Conservation (phyloP, 2,888 invertebrate species). For the Diarsia brunnea region DNA sequence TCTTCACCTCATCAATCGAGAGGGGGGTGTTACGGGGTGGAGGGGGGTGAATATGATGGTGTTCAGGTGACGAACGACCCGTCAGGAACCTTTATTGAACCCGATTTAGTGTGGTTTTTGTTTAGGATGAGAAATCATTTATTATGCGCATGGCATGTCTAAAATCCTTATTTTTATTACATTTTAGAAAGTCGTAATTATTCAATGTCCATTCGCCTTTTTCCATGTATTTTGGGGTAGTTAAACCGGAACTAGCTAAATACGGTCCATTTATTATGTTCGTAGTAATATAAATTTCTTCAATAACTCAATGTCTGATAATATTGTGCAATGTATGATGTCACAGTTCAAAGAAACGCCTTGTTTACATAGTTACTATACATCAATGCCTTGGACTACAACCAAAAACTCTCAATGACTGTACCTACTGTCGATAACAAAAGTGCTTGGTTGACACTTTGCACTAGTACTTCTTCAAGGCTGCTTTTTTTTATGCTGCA, state of each 20-base stretch:
- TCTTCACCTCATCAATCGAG: conserved; percentile 53
- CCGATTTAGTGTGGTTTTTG: conserved; percentile 37
- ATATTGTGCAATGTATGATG: background rate
- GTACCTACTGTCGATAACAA: background rate
- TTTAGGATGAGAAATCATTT: conserved; percentile 28
- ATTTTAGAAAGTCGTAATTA: background rate
- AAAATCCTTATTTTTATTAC: background rate
- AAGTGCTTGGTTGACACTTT: background rate
- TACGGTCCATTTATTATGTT: background rate
- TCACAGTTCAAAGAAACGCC: conserved; percentile 29
- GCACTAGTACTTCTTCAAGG: background rate
- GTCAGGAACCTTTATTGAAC: conserved; percentile 45
- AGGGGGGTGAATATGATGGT: conserved; percentile 41
- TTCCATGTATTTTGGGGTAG: background rate
- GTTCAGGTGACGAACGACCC: conserved; percentile 60
- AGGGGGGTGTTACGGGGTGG: background rate
- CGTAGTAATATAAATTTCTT: background rate
- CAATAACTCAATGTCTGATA: background rate
- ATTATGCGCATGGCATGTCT: background rate
- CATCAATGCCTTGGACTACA: conserved; percentile 32
- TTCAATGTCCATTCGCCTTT: background rate
- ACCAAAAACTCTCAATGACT: conserved; percentile 31
- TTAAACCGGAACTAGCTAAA: background rate
- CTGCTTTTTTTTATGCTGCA: too few relatives aligned
- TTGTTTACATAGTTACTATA: conserved; percentile 7